Evolutionary conservation across 2,113 vertebrate species (phyloP), one percentile per base, ranked within the genome.

Genomic region (Hystrix cristata): DNA sequence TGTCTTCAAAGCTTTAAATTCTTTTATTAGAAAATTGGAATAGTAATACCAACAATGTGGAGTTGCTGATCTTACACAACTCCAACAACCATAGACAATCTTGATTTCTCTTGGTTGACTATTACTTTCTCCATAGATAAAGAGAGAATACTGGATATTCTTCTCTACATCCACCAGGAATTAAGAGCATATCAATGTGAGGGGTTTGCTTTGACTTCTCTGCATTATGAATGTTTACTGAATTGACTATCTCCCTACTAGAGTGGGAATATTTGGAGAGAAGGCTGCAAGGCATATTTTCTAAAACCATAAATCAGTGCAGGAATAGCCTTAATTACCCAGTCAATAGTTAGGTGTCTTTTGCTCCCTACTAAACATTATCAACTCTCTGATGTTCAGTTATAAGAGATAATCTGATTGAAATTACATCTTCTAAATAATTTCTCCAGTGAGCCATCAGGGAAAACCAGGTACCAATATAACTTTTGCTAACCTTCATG

Each of bases 401-500:
- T 94, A 90, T 76, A 74, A 91, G 51, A 71, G 51, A 64, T 91
- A 46, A 79, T 13, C 65, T 79, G 29, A 93, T 60, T 79, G 29
- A 93, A 94, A 84, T 62, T 82, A n/a, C 81, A 27, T 46, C n/a
- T 27, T 88, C 43, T 71, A 79, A 94, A 92, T 91, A 55, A 89
- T 64, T 93, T 93, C 79, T 96, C 76, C 53, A 80, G 51, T 78
- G 62, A 95, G 7, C 15, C 76, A 57, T 81, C 53, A 65, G 59
- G n/a, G 19, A 97, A 95, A 96, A 79, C 64, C 14, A 93, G 19
- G 79, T 64, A 46, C 12, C 31, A 67, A 19, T 78, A 78, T 43
- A 48, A 79, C 16, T 76, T 64, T 23, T 57, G 15, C 10, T 91
- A 57, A 71, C 48, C n/a, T 88, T 76, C 53, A 55, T 87, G 46